phyloP scores from a whole-genome alignment of 2,888 invertebrate species.

The Zygothrica quintamaculata region DNA sequence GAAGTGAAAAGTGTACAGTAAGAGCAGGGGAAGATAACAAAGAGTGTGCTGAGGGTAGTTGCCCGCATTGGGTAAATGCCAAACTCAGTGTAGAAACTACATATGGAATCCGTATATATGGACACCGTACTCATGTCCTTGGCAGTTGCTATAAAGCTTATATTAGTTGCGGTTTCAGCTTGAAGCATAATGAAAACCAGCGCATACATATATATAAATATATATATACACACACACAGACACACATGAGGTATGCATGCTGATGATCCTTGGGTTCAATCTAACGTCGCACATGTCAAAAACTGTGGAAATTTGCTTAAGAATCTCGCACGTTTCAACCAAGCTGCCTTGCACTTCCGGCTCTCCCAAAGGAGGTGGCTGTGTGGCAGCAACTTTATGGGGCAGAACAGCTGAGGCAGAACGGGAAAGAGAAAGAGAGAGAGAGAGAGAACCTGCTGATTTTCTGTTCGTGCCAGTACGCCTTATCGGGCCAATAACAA shows the following conservation, averaged over 20 bases:
- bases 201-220: constrained; percentile 6
- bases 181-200: constrained; percentile 45
- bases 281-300: constrained; percentile 72
- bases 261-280: constrained; percentile 65
- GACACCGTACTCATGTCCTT: constrained; percentile 14
- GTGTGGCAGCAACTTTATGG: constrained; percentile 9
- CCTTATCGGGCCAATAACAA: constrained; percentile 72
- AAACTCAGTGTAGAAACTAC: constrained; percentile 37
- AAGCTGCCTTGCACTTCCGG: constrained; percentile 47
- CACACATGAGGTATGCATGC: constrained; percentile 14
- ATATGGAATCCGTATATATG: constrained; percentile 3
- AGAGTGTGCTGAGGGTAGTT: background rate
- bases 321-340: constrained; percentile 68
- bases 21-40: background rate
- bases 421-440: background rate
- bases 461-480: constrained; percentile 62
- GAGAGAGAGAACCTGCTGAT: background rate
- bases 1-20: background rate
- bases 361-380: constrained; percentile 1
- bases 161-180: constrained; percentile 61
- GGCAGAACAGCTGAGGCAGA: constrained; percentile 1
- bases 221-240: background rate
- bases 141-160: constrained; percentile 61
- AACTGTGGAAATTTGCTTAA: constrained; percentile 67
- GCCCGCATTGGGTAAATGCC: constrained; percentile 39